Base-by-base conservation (phyloP, 2,888 invertebrate species). In the Chymomyza caudatula region DNA sequence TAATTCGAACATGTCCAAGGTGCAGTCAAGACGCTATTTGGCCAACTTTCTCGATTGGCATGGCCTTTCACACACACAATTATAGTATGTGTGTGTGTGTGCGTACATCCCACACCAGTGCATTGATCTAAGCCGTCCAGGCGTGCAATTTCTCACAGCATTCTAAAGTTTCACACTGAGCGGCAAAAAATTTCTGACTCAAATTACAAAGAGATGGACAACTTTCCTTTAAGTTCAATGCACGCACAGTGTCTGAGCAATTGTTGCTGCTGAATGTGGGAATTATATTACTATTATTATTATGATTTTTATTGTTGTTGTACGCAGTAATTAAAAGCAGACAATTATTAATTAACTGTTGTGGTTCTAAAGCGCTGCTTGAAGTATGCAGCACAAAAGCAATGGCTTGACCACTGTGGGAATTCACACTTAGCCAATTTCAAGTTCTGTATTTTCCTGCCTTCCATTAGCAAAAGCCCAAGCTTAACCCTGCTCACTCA, bases 1-100 rank as follows among this genome's bases (percentile, higher is more conserved):
- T 77, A 80, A 80, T 77, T 64, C 69, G 73, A 85, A 83, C 85
- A 73, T 74, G 66, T 65, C 63, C 77, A 71, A 71, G 63, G 11
- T 37, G 29, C 29, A 37, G 29, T 37, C 11, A 37, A 37, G 29
- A 8, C 1, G 11, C 29, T 37, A 37, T 37, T 37, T 37, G 29
- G 29, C 29, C n/a, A 19, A 47, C 47, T 47, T 47, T 47, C 47
- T 47, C 19, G 8, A 43, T 60, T 53, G 42, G 49, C 60, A 59
- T 65, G 67, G 49, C 77, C 77, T 81, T 78, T 67, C 64, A 70
- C 64, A 65, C 69, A 64, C 69, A 69, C 47, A 60, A 49, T 56
- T 29, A 6, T 29, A 37, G 11, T 11, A 37, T 11, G 11, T 47
- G n/a, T 20, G 19, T 51, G 20, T 51, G 8, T 20, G 6, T 51